A percentile compares a stretch with the other conserved stretches of the same genome.
Conservation (phyloP, 2,888 invertebrate species). For the Platerodrilus igneus region DNA sequence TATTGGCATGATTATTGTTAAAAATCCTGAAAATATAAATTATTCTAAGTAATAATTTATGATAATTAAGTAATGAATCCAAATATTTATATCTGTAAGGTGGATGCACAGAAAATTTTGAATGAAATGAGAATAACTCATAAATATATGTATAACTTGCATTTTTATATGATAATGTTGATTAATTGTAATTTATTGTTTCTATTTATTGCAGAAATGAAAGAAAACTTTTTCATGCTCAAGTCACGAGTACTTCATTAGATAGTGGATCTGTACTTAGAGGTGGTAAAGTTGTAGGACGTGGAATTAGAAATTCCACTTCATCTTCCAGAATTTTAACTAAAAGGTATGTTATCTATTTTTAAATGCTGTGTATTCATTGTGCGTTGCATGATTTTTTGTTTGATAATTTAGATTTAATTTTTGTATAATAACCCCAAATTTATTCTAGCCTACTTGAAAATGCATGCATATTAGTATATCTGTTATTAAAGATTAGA, state of each 20-base stretch:
- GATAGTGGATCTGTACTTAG: constrained; percentile 32
- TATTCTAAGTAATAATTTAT: no score
- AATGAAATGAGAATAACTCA: constrained; percentile 66
- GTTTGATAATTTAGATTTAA: no score
- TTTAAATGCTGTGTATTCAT: background rate
- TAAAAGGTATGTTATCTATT: constrained; percentile 45
- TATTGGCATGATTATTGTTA: no score
- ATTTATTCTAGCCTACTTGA: no score
- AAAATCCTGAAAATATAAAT: no score
- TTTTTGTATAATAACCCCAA: no score
- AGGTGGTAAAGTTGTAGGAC: constrained; percentile 38
- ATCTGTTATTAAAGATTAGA: no score
- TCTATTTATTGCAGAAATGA: constrained; percentile 26
- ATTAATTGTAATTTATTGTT: background rate
- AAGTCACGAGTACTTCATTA: constrained; percentile 30
- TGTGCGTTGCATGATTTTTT: no score
- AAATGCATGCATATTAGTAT: no score
- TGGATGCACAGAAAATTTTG: no score
- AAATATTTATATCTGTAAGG: no score
- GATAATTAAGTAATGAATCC: no score
- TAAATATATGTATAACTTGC: constrained; percentile 47
- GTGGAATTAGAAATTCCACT: constrained; percentile 35
- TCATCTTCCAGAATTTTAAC: constrained; percentile 39
- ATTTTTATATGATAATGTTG: background rate
- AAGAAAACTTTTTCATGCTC: constrained; percentile 34